Conservation (phyloP, 2,797 vertebrate species). For the Kryptopterus vitreolus region DNA sequence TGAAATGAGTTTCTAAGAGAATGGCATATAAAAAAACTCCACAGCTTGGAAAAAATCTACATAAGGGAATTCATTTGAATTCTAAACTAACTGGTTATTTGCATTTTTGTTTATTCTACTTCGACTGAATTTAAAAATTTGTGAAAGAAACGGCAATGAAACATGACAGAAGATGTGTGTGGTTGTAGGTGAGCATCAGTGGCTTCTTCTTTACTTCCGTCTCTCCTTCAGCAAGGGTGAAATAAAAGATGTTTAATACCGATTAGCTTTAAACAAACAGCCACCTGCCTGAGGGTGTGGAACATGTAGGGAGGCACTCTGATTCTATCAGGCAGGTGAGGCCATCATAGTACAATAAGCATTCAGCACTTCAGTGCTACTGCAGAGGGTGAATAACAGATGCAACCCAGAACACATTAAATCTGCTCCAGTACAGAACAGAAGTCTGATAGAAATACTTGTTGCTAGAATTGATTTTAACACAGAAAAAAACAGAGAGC, state of each 20-base stretch:
- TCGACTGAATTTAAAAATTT: constrained; percentile 8
- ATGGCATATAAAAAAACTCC: background rate
- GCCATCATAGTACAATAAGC: constrained; percentile 54
- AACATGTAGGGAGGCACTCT: constrained; percentile 64
- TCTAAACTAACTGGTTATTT: background rate
- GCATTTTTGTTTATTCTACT: constrained; percentile 3
- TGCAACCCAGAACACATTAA: background rate
- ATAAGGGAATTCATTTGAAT: background rate
- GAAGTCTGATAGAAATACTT: background rate
- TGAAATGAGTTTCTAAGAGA: background rate
- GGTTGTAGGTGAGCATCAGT: constrained; percentile 41
- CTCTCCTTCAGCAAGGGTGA: constrained; percentile 54
- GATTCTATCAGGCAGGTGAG: constrained; percentile 76
- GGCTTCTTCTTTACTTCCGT: constrained; percentile 50
- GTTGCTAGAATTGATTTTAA: constrained; percentile 25
- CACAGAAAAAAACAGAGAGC: background rate
- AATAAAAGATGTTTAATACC: constrained; percentile 74
- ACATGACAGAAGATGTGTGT: constrained; percentile 11
- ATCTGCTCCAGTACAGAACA: background rate
- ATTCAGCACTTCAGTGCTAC: constrained; percentile 42
- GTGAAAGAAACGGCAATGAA: constrained; percentile 51
- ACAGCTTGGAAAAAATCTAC: background rate
- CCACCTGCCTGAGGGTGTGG: constrained; percentile 65
- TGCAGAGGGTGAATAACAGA: constrained; percentile 7
- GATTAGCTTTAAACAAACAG: constrained; percentile 76